A percentile compares a stretch with the other conserved stretches of the same genome.
These are phyloP conservation scores for Umimayanthus chanpuru DNA, from an alignment of 92 coral and sea anemone species.

Conservation along the genomic window DNA sequence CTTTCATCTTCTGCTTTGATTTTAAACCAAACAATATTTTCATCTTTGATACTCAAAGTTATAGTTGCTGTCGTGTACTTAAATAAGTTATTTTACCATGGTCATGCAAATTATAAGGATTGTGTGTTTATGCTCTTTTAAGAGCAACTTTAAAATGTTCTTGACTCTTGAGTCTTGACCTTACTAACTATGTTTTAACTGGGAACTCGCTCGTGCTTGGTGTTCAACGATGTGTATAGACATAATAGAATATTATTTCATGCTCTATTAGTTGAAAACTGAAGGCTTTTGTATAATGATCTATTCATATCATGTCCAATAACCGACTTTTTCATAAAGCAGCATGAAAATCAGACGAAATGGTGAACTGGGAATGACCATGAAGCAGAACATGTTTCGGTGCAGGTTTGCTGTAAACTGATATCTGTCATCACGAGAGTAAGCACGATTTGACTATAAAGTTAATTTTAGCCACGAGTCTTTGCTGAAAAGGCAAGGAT, in stretches of 20 bases:
- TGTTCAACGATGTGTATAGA: conserved; percentile 8
- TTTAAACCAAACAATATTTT: not conserved
- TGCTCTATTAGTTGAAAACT: not conserved
- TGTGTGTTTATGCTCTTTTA: not conserved
- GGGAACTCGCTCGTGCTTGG: not conserved
- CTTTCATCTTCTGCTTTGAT: not conserved
- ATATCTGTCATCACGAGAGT: not conserved
- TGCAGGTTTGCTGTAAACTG: not conserved
- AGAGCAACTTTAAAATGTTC: not conserved
- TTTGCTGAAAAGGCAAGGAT: not conserved
- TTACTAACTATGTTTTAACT: not conserved
- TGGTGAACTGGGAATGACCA: not conserved
- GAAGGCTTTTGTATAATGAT: not conserved
- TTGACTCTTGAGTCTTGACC: not conserved
- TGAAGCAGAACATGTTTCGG: not conserved
- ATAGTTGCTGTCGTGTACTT: not conserved
- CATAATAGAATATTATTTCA: not conserved
- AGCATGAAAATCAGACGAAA: not conserved
- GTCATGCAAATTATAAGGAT: too few relatives aligned
- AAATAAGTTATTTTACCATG: not conserved
- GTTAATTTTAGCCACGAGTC: not conserved
- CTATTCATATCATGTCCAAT: not conserved
- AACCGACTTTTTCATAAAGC: not conserved
- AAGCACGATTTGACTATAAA: not conserved
- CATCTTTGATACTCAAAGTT: not conserved